phyloP scores from a whole-genome alignment of 2,888 invertebrate genomes.

The Silvanus unidentatus region DNA sequence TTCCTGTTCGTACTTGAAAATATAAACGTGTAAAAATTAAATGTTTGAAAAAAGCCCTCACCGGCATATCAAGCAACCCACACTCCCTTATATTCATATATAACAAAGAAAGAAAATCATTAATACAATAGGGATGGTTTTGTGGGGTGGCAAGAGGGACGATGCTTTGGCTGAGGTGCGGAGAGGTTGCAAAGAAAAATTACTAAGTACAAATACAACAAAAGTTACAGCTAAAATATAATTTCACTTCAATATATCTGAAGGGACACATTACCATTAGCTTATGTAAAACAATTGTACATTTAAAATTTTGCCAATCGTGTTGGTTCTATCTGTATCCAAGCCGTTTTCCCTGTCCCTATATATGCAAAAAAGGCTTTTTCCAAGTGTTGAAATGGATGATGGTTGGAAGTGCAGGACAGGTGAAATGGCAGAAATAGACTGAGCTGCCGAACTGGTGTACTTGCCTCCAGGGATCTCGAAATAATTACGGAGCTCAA shows the following conservation, averaged over 20 bases:
- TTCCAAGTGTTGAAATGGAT: slow-evolving; percentile 13
- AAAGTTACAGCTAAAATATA: slow-evolving; percentile 39
- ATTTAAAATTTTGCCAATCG: slow-evolving; percentile 8
- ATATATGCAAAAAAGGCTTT: neutral
- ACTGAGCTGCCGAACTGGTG: slow-evolving; percentile 30
- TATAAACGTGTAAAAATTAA: slow-evolving; percentile 18
- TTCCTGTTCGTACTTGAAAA: too few species aligned
- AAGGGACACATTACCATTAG: slow-evolving; percentile 40
- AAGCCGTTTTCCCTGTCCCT: neutral
- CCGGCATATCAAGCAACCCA: too few species aligned
- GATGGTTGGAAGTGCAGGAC: slow-evolving; percentile 1
- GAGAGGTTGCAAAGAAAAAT: slow-evolving; percentile 29
- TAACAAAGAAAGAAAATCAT: neutral
- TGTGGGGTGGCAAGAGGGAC: too few species aligned
- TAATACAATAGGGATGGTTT: too few species aligned
- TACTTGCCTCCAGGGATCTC: slow-evolving; percentile 34
- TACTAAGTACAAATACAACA: slow-evolving; percentile 40
- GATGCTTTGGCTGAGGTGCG: too few species aligned
- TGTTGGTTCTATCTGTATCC: too few species aligned
- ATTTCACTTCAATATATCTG: slow-evolving; percentile 38
- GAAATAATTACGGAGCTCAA: slow-evolving; percentile 34
- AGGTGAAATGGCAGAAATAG: slow-evolving; percentile 1
- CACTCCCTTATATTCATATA: neutral
- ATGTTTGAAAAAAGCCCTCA: slow-evolving; percentile 6
- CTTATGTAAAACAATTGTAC: slow-evolving; percentile 29